Evolutionary conservation across 1,140 invertebrate genomes (phyloP).

Genomic region (Scaptomyza pallida): DNA sequence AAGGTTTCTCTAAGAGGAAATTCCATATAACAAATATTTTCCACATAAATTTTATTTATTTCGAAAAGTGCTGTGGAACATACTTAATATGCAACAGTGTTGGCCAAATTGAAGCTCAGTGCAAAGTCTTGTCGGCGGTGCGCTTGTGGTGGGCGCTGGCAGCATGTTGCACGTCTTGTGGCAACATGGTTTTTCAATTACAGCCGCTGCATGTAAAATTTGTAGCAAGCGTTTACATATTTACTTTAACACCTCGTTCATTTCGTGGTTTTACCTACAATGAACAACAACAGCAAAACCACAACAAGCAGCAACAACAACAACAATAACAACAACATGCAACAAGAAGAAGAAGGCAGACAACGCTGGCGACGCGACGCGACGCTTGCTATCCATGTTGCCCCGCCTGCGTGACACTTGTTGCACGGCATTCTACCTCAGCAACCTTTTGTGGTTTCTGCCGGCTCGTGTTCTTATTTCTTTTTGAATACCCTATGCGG

Average conservation of each 20-base stretch:
- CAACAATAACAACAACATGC: slow-evolving; percentile 28
- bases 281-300: slow-evolving; percentile 28
- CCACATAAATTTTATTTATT: not conserved
- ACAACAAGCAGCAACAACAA: slow-evolving; percentile 38
- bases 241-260: slow-evolving; percentile 65
- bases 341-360: slow-evolving; percentile 5
- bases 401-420: slow-evolving; percentile 59
- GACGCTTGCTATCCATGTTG: slow-evolving; percentile 69
- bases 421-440: slow-evolving; percentile 70
- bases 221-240: slow-evolving; percentile 62
- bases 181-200: slow-evolving; percentile 77
- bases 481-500: not conserved
- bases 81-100: slow-evolving; percentile 23
- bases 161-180: slow-evolving; percentile 49
- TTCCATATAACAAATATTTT: not conserved
- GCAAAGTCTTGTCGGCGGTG: slow-evolving; percentile 66
- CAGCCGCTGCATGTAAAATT: slow-evolving; percentile 67
- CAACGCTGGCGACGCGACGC: slow-evolving; percentile 35
- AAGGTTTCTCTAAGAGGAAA: not conserved
- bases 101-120: slow-evolving; percentile 36
- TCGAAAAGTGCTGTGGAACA: not conserved
- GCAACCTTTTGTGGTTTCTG: slow-evolving; percentile 65
- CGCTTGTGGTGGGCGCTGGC: slow-evolving; percentile 28
- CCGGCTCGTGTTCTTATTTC: not conserved
- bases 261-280: slow-evolving; percentile 33